Conservation (phyloP, 2,888 invertebrate species). For the Nomada fucata region DNA sequence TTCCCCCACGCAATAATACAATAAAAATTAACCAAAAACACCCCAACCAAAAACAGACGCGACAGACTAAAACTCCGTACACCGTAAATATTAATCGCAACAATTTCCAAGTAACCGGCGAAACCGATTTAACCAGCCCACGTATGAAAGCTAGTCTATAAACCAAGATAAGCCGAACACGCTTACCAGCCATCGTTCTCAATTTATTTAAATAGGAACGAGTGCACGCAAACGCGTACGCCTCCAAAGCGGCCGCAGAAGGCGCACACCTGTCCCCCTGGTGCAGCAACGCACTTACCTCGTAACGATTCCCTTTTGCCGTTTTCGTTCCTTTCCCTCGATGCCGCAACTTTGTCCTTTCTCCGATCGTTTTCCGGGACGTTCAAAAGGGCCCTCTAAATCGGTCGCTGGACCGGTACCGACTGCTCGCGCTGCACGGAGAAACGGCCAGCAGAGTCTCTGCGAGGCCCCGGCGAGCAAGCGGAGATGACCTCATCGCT, state of each 20-base stretch:
- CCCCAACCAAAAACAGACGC: no score
- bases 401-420: slow-evolving; percentile 76
- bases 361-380: slow-evolving; percentile 45
- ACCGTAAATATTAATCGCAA: no score
- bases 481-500: slow-evolving; percentile 79
- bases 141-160: no score
- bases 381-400: slow-evolving; percentile 69
- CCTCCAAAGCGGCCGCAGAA: not conserved
- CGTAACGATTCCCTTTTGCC: slow-evolving; percentile 18
- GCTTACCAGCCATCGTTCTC: not conserved
- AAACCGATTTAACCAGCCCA: no score
- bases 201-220: slow-evolving; percentile 28
- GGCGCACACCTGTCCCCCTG: not conserved
- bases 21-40: no score
- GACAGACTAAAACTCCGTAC: no score
- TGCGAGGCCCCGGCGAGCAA: slow-evolving; percentile 26
- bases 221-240: not conserved
- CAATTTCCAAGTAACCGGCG: no score
- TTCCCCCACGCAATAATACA: no score
- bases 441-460: slow-evolving; percentile 19
- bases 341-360: slow-evolving; percentile 27
- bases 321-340: slow-evolving; percentile 27
- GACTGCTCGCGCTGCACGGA: slow-evolving; percentile 67
- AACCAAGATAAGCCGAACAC: no score
- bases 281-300: slow-evolving; percentile 41